Base-by-base conservation (phyloP, 2,888 invertebrate species). In the Diadegma fenestrale region DNA sequence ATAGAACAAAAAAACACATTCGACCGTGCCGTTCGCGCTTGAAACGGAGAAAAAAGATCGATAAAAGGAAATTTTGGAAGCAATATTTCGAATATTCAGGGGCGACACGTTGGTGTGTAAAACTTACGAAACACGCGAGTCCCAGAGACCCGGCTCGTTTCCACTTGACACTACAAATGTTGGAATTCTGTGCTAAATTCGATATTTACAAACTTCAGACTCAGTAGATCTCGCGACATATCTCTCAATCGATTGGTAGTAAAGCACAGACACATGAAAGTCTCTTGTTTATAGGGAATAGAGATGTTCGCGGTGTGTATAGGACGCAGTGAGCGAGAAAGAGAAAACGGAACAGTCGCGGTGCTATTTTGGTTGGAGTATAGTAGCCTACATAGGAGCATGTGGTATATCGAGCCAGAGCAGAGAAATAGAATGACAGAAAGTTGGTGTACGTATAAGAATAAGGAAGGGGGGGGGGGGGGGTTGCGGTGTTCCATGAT, bases 341-440 rank as follows among this genome's bases (percentile, higher is more conserved):
- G 41, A 73, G 82, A 72, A 66, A 43, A 66, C 66, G 48, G 73
- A 14, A 61, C 45, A 43, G 54, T 58, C 22, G 54, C 22, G 54
- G 75, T 51, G 73, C 77, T 86, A 86, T 86, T 86, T 86, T 64
- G 58, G 82, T 73, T 54, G 64, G 73, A 69, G 63, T 76, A 69
- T 45, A 69, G 68, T 64, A 63, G 33, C 63, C 66, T 66, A 58
- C 30, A 78, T 78, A 69, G 43, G 61, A 69, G 45, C 30, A 43
- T 45, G 68, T 33, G 33, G 43, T 19, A 45, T 58, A 43, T 68
- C 37, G 43, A 68, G 48, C 19, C 10, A 22, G 71, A 69, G 37
- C 37, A 37, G 83, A 61, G 66, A 66, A 64, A 69, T 17, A 37
- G 64, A 64, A 61, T 26, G 82, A 75, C 69, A 75, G 71, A 69